Conservation (phyloP, 2,113 vertebrate genomes). For the Amphiprion ocellaris region DNA sequence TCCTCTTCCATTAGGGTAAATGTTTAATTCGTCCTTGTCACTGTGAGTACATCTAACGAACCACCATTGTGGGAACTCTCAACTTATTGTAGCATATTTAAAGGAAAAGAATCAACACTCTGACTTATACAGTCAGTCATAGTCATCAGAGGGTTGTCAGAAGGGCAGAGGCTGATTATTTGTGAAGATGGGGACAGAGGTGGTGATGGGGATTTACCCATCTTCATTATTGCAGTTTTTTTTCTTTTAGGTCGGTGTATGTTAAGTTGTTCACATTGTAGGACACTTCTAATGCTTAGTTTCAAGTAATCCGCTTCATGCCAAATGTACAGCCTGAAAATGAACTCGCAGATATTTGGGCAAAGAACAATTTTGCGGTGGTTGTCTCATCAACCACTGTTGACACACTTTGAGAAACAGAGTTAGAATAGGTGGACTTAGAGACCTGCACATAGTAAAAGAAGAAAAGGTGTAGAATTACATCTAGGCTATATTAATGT, state of each 20-base stretch:
- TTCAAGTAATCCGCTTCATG: neutral
- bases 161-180: conserved; percentile 4
- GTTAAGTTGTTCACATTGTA: neutral
- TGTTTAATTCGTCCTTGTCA: conserved; percentile 76
- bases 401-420: too few species aligned
- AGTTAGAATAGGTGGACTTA: too few species aligned
- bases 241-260: too few species aligned
- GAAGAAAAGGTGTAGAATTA: too few species aligned
- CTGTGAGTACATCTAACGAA: conserved; percentile 44
- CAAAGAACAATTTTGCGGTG: too few species aligned
- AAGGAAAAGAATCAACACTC: conserved; percentile 1
- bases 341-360: too few species aligned
- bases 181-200: too few species aligned
- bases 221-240: neutral
- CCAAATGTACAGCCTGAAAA: too few species aligned
- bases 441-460: too few species aligned
- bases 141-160: conserved; percentile 21
- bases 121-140: conserved; percentile 11
- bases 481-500: too few species aligned
- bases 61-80: conserved; percentile 32
- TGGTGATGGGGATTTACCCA: conserved; percentile 2
- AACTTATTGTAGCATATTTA: conserved; percentile 13
- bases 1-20: conserved; percentile 75
- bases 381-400: too few species aligned
- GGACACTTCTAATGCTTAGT: neutral